Conservation (phyloP, 2,888 invertebrate species). For the Eupsilia transversa region DNA sequence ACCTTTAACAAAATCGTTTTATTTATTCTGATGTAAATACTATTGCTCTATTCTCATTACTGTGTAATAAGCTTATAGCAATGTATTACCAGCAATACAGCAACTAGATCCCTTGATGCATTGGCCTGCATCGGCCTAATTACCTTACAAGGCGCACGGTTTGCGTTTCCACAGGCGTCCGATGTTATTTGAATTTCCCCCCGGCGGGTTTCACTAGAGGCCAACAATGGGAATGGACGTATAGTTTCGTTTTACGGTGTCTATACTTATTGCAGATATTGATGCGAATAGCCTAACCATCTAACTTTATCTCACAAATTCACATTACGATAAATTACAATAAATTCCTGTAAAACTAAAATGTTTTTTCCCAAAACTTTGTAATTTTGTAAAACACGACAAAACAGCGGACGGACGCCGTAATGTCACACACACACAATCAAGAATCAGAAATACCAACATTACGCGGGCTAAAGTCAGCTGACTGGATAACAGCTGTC, state of each 20-base stretch:
- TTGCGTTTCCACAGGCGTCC: too few relatives aligned
- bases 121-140: neutral
- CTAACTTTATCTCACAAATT: neutral
- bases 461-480: constrained; percentile 29
- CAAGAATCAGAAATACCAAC: constrained; percentile 26
- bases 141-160: too few relatives aligned
- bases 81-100: too few relatives aligned
- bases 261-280: neutral
- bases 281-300: neutral
- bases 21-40: too few relatives aligned
- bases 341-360: neutral
- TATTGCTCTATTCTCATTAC: too few relatives aligned
- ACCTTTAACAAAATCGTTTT: neutral
- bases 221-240: too few relatives aligned
- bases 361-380: neutral
- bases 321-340: neutral
- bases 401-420: too few relatives aligned
- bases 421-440: neutral
- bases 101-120: neutral
- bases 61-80: too few relatives aligned
- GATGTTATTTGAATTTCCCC: neutral
- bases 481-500: constrained; percentile 30
- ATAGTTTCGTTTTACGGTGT: neutral
- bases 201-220: neutral
- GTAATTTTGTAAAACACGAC: too few relatives aligned